These are phyloP conservation scores for Elephantulus edwardii DNA, from an alignment of 2,113 vertebrate genomes.

Conservation along the genomic window DNA sequence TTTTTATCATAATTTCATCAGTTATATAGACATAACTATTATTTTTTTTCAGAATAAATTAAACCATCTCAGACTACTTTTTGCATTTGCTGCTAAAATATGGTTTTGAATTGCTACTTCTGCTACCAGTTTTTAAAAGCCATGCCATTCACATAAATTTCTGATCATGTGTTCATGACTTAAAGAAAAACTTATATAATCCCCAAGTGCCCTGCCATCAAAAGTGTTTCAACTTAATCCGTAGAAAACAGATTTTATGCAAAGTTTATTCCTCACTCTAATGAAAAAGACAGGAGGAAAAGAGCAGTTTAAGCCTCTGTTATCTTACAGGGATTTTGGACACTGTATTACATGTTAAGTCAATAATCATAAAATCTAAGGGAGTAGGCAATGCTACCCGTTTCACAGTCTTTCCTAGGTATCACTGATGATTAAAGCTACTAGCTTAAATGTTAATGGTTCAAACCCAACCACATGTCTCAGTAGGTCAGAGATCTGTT, in stretches of 20 bases:
- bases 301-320: not conserved
- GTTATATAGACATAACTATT: not conserved
- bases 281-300: not conserved
- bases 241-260: not conserved
- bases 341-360: not conserved
- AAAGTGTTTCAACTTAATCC: slow-evolving; percentile 8
- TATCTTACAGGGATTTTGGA: not conserved
- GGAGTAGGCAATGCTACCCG: not conserved
- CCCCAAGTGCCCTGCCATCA: not conserved
- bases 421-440: not conserved
- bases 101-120: slow-evolving; percentile 12
- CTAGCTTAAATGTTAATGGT: not conserved
- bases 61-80: not conserved
- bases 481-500: not conserved
- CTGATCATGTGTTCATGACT: not conserved
- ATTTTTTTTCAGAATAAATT: slow-evolving; percentile 3
- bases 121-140: not conserved
- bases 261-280: not conserved
- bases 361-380: slow-evolving; percentile 1
- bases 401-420: not conserved
- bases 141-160: not conserved
- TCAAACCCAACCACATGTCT: not conserved
- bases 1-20: not conserved
- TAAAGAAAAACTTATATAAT: not conserved
- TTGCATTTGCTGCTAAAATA: not conserved